Evolutionary conservation across 2,888 invertebrate species (phyloP).

Genomic region (Lutraria lutraria): DNA sequence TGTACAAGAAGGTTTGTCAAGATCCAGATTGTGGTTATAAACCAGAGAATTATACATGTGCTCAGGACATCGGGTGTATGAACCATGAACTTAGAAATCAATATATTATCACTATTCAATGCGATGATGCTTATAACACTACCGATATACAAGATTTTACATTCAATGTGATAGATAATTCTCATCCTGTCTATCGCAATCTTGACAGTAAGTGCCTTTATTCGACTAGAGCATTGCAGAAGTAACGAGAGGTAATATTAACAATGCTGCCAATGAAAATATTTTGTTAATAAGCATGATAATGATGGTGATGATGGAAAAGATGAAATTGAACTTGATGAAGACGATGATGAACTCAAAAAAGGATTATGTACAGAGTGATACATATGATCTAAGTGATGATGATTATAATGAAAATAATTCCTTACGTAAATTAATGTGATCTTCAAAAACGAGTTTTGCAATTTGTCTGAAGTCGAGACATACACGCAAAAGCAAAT

Average conservation of each 20-base stretch:
- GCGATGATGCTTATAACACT: conserved; percentile 26
- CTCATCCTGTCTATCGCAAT: conserved; percentile 23
- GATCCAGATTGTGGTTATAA: conserved; percentile 28
- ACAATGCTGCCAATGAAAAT: neutral
- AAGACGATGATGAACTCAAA: neutral
- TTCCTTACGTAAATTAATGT: no score
- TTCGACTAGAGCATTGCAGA: no score
- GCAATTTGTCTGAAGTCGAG: no score
- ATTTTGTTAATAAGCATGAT: neutral
- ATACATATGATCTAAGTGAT: neutral
- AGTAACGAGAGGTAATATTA: neutral
- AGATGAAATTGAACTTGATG: neutral
- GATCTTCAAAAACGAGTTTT: no score
- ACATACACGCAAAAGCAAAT: no score
- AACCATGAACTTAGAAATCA: conserved; percentile 32
- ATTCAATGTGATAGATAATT: conserved; percentile 15
- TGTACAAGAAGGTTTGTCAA: conserved; percentile 25
- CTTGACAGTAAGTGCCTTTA: conserved; percentile 26
- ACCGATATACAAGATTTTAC: conserved; percentile 7
- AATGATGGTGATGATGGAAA: neutral
- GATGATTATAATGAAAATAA: neutral
- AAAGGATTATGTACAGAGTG: neutral
- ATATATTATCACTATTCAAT: conserved; percentile 26
- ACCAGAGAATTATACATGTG: conserved; percentile 9
- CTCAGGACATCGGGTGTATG: conserved; percentile 28